These are phyloP conservation scores for Peromyscus aztecus DNA, from an alignment of 2,797 vertebrate species.

Conservation along the genomic window DNA sequence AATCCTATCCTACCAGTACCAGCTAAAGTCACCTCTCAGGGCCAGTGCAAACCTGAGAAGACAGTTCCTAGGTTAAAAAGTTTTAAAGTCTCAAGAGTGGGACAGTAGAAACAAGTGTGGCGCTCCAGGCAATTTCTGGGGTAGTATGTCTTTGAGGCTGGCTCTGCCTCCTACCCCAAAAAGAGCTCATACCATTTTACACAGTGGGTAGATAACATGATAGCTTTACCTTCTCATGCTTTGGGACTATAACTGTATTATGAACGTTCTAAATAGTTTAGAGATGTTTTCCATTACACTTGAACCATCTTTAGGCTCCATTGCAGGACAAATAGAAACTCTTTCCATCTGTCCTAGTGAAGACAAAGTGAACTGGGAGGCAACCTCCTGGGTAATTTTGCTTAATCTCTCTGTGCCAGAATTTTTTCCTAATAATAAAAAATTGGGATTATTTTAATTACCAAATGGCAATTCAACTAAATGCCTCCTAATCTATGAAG, in stretches of 20 bases:
- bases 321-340: neutral
- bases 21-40: neutral
- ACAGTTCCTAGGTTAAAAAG: neutral
- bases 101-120: neutral
- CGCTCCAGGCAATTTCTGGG: rapidly evolving
- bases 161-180: neutral
- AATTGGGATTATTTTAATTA: neutral
- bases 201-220: neutral
- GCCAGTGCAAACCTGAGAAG: neutral
- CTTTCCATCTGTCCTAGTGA: neutral
- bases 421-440: neutral
- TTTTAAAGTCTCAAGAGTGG: neutral
- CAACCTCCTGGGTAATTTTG: neutral
- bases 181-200: neutral
- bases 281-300: neutral
- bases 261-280: neutral
- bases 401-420: neutral
- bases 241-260: neutral
- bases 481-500: neutral
- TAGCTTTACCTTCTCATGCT: neutral
- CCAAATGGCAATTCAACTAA: neutral
- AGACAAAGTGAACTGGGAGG: neutral
- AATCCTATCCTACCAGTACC: neutral
- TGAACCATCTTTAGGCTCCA: neutral
- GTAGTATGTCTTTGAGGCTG: neutral